Conservation (phyloP, 1,140 invertebrate species). For the Cyrtorhinus lividipennis region DNA sequence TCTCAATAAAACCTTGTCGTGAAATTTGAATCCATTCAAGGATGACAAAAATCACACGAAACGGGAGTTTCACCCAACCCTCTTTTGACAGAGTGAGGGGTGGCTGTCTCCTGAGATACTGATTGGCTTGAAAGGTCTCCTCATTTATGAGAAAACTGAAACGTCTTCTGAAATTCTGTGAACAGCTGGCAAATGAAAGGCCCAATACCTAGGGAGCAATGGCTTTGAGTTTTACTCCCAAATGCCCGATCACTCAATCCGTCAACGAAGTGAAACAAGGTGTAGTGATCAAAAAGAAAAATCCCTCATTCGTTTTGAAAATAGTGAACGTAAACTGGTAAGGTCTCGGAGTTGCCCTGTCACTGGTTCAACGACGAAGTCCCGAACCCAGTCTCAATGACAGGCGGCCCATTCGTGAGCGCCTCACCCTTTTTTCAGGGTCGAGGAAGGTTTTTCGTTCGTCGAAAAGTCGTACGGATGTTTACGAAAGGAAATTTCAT, state of each 20-base stretch:
- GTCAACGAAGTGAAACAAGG: background rate
- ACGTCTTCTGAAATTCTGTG: background rate
- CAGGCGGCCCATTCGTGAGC: no score
- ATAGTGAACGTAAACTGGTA: no score
- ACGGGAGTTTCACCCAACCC: background rate
- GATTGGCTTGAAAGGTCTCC: background rate
- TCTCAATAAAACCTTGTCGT: background rate
- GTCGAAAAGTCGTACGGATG: background rate
- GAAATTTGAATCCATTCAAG: background rate
- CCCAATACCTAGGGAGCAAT: no score
- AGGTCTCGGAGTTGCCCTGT: no score
- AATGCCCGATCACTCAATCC: background rate
- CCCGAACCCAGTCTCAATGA: background rate
- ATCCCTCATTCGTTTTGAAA: background rate
- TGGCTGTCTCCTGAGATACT: slow-evolving; percentile 1
- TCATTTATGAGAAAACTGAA: no score
- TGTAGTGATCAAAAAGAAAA: background rate
- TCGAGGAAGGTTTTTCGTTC: no score
- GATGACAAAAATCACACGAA: background rate
- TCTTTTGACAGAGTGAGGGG: background rate
- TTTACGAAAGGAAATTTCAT: background rate
- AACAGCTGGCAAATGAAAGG: background rate
- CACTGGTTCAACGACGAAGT: background rate
- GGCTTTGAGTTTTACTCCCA: background rate
- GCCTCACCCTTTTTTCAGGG: no score